Percentiles rank a stretch among this genome's conserved stretches.
Evolutionary conservation across 1,140 invertebrate genomes (phyloP).

Genomic region (Pomacea maculata): DNA sequence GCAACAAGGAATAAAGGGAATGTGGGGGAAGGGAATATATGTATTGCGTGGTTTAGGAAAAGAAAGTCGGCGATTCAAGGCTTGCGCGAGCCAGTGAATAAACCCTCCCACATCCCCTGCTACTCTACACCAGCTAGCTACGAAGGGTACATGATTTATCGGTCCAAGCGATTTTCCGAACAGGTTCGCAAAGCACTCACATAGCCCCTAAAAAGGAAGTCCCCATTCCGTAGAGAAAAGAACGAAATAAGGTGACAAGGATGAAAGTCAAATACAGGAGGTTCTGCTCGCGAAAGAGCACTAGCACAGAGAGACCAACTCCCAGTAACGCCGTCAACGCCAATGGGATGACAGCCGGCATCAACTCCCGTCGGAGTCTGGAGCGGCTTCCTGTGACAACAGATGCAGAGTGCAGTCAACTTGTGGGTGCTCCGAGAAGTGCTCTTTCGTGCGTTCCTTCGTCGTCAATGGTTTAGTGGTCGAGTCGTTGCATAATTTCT

Average conservation of each 20-base stretch:
- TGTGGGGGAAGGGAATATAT: background rate
- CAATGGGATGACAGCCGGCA: slow-evolving; percentile 41
- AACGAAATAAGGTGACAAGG: slow-evolving; percentile 38
- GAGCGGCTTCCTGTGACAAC: slow-evolving; percentile 36
- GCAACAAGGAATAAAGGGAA: background rate
- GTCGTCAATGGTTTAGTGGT: too few relatives aligned
- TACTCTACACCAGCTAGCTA: too few relatives aligned
- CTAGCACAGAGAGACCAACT: slow-evolving; percentile 36
- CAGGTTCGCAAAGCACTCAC: slow-evolving; percentile 27
- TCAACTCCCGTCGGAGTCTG: slow-evolving; percentile 20
- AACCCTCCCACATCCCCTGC: background rate
- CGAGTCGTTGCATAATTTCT: too few relatives aligned
- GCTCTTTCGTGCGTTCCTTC: too few relatives aligned
- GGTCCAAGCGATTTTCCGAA: background rate
- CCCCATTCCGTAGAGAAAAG: slow-evolving; percentile 43
- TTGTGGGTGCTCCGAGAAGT: too few relatives aligned
- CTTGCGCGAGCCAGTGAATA: background rate
- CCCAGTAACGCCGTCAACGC: slow-evolving; percentile 30
- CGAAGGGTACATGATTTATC: too few relatives aligned
- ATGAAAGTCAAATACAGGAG: slow-evolving; percentile 38
- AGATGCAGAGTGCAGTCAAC: too few relatives aligned
- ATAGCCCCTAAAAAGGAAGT: slow-evolving; percentile 38
- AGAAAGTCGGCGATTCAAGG: background rate
- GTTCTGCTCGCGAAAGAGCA: slow-evolving; percentile 14
- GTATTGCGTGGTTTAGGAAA: background rate